These are phyloP conservation scores for Creontiades dilutus DNA, from an alignment of 2,888 invertebrate species.

Conservation along the genomic window DNA sequence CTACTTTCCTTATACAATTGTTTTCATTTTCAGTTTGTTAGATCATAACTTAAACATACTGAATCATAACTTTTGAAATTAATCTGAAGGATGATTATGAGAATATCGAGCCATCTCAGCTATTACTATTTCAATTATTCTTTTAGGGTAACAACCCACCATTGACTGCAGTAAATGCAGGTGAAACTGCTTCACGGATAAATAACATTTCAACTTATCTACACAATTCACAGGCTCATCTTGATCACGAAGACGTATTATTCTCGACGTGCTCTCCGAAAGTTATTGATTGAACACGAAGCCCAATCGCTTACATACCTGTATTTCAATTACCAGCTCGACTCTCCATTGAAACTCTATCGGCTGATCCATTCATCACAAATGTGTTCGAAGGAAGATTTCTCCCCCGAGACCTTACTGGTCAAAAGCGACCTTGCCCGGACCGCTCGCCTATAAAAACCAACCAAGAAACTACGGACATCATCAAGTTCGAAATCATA, in stretches of 20 bases:
- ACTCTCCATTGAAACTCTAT: conserved; percentile 35
- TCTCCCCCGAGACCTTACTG: background rate
- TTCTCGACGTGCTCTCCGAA: background rate
- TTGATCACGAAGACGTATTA: conserved; percentile 19
- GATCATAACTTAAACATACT: too few species aligned
- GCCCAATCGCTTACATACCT: conserved; percentile 25
- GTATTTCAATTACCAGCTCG: conserved; percentile 12
- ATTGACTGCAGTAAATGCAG: too few species aligned
- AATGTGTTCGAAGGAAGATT: background rate
- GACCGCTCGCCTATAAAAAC: background rate
- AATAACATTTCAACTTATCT: background rate
- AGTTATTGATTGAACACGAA: conserved; percentile 17
- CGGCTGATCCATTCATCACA: conserved; percentile 16
- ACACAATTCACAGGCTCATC: background rate
- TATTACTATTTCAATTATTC: too few species aligned
- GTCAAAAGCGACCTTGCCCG: conserved; percentile 2
- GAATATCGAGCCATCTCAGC: too few species aligned
- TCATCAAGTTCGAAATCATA: background rate
- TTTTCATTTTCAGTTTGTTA: too few species aligned
- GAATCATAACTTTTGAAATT: too few species aligned
- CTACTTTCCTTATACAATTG: too few species aligned
- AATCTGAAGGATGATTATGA: too few species aligned
- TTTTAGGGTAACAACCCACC: too few species aligned
- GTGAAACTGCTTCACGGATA: too few species aligned
- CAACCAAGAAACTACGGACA: background rate